phyloP scores from a whole-genome alignment of 64 coral and sea anemone genomes.

The Porites lutea region DNA sequence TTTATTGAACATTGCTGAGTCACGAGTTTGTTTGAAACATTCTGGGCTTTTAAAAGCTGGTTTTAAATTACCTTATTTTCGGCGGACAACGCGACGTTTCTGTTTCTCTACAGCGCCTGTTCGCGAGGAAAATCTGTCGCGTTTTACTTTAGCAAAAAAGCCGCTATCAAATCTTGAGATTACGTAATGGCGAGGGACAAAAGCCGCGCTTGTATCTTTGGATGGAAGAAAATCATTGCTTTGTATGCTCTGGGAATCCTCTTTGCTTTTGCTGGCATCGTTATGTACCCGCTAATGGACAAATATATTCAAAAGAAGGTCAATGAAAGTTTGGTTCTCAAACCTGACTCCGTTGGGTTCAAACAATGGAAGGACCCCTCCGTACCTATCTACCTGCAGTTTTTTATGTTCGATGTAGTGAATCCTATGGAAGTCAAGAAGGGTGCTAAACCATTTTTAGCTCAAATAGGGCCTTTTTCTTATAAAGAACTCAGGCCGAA shows the following conservation, averaged over 20 bases:
- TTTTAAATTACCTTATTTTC: too few relatives aligned
- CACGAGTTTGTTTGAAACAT: too few relatives aligned
- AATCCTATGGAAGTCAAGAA: constrained; percentile 66
- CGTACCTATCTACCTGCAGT: constrained; percentile 85
- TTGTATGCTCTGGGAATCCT: constrained; percentile 82
- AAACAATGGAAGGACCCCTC: constrained; percentile 78
- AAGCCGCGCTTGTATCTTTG: constrained; percentile 59
- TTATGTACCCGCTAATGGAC: constrained; percentile 76
- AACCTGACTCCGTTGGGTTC: constrained; percentile 63
- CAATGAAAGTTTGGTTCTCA: constrained; percentile 61
- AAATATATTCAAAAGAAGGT: constrained; percentile 80
- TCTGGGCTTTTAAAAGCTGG: too few relatives aligned
- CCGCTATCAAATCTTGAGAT: not conserved
- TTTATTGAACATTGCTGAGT: too few relatives aligned
- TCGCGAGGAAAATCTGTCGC: not conserved
- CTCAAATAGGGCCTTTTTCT: constrained; percentile 90
- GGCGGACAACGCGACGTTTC: not conserved
- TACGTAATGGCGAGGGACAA: constrained; percentile 21
- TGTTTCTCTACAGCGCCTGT: not conserved
- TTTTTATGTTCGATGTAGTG: constrained; percentile 77
- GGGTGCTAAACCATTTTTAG: constrained; percentile 56
- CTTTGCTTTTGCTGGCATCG: constrained; percentile 48
- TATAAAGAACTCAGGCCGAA: constrained; percentile 88
- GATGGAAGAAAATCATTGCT: constrained; percentile 80
- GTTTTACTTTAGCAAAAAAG: too few relatives aligned